Conservation (phyloP, 2,797 vertebrate species). For the Pipistrellus pygmaeus region DNA sequence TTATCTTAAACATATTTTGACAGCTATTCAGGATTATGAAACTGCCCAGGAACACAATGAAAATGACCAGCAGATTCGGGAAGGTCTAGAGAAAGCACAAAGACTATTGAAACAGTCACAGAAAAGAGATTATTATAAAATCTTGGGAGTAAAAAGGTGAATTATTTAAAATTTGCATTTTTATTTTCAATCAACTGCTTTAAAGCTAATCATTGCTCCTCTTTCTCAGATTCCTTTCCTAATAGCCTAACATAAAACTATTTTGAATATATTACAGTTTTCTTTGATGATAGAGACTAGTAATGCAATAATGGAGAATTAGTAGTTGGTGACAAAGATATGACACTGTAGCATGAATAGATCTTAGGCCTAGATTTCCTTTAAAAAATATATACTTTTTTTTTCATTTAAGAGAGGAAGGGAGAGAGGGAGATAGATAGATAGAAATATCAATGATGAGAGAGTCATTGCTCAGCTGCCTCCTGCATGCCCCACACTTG, state of each 20-base stretch:
- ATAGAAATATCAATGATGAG: too few relatives aligned
- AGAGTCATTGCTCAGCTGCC: too few relatives aligned
- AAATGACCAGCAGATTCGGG: slow-evolving; percentile 95
- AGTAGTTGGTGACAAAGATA: neutral
- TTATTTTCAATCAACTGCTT: slow-evolving; percentile 1
- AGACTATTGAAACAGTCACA: slow-evolving; percentile 96
- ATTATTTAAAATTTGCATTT: slow-evolving; percentile 1
- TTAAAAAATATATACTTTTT: too few relatives aligned
- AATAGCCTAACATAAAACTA: neutral
- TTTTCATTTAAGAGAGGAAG: too few relatives aligned
- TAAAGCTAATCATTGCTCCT: neutral
- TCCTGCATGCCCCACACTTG: too few relatives aligned
- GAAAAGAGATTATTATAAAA: slow-evolving; percentile 99
- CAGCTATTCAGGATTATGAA: slow-evolving; percentile 97
- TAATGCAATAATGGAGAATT: neutral
- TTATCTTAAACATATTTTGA: slow-evolving; percentile 57
- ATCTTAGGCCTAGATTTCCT: neutral
- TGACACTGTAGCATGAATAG: neutral
- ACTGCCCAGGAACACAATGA: slow-evolving; percentile 94
- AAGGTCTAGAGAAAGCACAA: slow-evolving; percentile 96
- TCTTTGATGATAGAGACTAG: neutral
- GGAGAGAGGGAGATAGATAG: too few relatives aligned
- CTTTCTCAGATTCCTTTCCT: neutral
- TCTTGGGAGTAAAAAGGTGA: slow-evolving; percentile 98
- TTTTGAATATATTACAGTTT: neutral